Evolutionary conservation across 2,113 vertebrate genomes (phyloP), one percentile per base, ranked within the genome.

Genomic region (Callopanchax toddi): DNA sequence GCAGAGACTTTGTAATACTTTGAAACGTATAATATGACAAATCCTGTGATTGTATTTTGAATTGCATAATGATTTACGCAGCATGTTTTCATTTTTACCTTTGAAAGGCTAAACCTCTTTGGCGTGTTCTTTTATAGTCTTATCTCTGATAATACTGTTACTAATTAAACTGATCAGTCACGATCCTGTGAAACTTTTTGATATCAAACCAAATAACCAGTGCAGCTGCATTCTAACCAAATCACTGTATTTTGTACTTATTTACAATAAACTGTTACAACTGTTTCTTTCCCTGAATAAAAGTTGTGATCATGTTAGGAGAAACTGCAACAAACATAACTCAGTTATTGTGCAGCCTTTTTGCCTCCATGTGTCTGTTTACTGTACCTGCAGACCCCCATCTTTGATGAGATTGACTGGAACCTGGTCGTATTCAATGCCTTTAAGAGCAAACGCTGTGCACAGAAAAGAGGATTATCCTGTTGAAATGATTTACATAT

Each of bases 371-470:
- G n/a, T n/a, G n/a, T n/a, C n/a, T n/a, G n/a, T n/a, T n/a, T 32
- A 32, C n/a, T 58, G 15, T 90, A 99, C 97, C 96, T 98, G 97
- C 74, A 94, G 93, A 11, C 96, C 96, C 43, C 95, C 96, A 46
- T 96, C 94, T 86, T 95, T 95, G 79, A 95, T 53, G 2, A 99
- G 94, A 77, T 95, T 95, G 57, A 99, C 79, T 23, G 95, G 87
- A 3, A 88, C 71, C 11, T 85, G 91, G 49, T 97, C 95, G 79
- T 94, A 97, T 60, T 94, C 89, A 34, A 98, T 94, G 49, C 92
- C 93, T 89, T 99, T 99, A 60, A 98, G 87, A 66, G 94, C 93
- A 84, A 99, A 93, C n/a, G 96, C 97, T 99, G 81, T 12, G 65
- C 50, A 85, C 21, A 85, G n/a, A 60, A 56, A 17, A n/a, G 36